A percentile compares a stretch with the other conserved stretches of the same genome.
Evolutionary conservation across 1,140 invertebrate genomes (phyloP).

Genomic region (Galleria mellonella): DNA sequence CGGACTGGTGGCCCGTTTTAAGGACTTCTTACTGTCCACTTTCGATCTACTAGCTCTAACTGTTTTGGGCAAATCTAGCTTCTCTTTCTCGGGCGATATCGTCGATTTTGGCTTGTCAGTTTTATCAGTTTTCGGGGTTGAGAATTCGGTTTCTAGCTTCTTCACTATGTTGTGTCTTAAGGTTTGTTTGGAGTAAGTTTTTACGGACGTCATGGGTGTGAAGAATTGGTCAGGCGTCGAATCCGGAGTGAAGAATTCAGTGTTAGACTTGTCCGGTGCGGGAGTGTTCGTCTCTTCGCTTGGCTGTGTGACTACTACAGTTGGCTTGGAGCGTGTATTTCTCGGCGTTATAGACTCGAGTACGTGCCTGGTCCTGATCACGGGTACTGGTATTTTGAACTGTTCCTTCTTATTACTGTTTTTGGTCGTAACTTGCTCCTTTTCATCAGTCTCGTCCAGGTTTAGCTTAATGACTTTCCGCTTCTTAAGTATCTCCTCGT

Average conservation of each 20-base stretch:
- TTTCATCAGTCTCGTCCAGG: constrained; percentile 33
- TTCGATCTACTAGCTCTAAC: constrained; percentile 6
- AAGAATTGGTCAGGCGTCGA: constrained; percentile 41
- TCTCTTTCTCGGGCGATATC: constrained; percentile 3
- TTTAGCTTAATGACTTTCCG: constrained; percentile 42
- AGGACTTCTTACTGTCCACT: constrained; percentile 16
- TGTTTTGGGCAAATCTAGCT: constrained; percentile 1
- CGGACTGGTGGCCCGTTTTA: constrained; percentile 39
- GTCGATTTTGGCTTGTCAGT: constrained; percentile 12
- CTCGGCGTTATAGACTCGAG: constrained; percentile 33
- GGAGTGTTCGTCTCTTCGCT: constrained; percentile 12
- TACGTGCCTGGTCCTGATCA: constrained; percentile 23
- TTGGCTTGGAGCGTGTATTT: constrained; percentile 21
- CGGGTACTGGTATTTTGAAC: constrained; percentile 50
- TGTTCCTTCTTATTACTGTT: constrained; percentile 11
- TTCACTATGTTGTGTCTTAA: constrained; percentile 34
- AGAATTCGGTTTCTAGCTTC: constrained; percentile 46
- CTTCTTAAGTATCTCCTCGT: constrained; percentile 46
- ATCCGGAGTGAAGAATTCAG: constrained; percentile 38
- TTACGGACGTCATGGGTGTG: constrained; percentile 38
- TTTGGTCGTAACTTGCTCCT: constrained; percentile 10
- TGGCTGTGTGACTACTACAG: constrained; percentile 10
- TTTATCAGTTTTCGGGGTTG: constrained; percentile 22
- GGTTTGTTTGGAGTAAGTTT: constrained; percentile 36
- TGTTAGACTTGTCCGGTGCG: background rate